These are phyloP conservation scores for Hymenopus coronatus DNA, from an alignment of 2,888 invertebrate genomes.

Conservation along the genomic window DNA sequence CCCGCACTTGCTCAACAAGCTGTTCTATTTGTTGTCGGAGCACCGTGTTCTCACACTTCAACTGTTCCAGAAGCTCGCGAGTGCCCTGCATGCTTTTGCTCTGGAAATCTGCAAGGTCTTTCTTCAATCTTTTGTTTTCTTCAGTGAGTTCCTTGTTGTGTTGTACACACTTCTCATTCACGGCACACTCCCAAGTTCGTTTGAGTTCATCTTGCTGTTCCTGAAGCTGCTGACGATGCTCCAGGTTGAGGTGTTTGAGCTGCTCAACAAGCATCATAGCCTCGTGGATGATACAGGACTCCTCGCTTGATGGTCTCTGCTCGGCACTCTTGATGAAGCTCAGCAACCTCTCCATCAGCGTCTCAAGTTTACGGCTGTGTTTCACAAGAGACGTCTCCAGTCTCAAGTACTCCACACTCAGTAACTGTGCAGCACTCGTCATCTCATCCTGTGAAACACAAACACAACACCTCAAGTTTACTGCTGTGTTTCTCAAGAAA, in stretches of 20 bases:
- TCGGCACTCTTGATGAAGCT: neutral
- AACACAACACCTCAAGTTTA: slow-evolving; percentile 24
- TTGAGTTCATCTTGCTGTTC: neutral
- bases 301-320: slow-evolving; percentile 9
- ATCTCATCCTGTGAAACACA: slow-evolving; percentile 30
- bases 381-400: slow-evolving; percentile 22
- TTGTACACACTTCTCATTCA: neutral
- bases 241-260: slow-evolving; percentile 2
- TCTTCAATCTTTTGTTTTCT: neutral
- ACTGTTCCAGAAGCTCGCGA: neutral
- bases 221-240: neutral
- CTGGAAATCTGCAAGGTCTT: neutral
- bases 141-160: neutral
- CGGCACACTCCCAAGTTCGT: neutral
- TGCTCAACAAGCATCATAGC: neutral
- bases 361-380: slow-evolving; percentile 29
- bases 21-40: slow-evolving; percentile 10
- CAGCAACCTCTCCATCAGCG: slow-evolving; percentile 24
- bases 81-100: neutral
- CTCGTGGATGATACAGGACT: neutral
- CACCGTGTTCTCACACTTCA: slow-evolving; percentile 18
- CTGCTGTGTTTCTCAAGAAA: slow-evolving; percentile 27
- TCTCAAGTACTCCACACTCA: slow-evolving; percentile 26
- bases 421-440: slow-evolving; percentile 18
- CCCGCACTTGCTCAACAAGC: neutral